Conservation (phyloP, 2,797 vertebrate species). For the Erpetoichthys calabaricus region DNA sequence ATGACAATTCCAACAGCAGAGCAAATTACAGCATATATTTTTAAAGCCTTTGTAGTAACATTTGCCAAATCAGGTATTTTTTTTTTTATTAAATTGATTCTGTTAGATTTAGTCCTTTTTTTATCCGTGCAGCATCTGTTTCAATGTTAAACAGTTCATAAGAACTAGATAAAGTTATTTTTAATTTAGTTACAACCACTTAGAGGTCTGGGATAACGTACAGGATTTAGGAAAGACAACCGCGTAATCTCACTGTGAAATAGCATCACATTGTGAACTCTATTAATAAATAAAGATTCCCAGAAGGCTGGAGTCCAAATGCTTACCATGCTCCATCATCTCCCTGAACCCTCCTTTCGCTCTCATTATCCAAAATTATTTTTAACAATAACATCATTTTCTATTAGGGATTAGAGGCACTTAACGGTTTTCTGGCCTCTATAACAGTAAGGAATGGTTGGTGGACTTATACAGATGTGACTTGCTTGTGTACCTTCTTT, state of each 20-base stretch:
- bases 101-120: neutral
- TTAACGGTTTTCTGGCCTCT: slow-evolving; percentile 40
- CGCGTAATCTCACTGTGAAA: slow-evolving; percentile 46
- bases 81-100: neutral
- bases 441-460: slow-evolving; percentile 33
- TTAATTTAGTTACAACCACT: slow-evolving; percentile 20
- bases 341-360: slow-evolving; percentile 39
- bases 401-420: slow-evolving; percentile 53
- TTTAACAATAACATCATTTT: slow-evolving; percentile 60
- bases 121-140: neutral
- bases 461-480: slow-evolving; percentile 29
- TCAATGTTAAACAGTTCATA: neutral
- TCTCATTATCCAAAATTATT: slow-evolving; percentile 31
- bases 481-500: slow-evolving; percentile 20
- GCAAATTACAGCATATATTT: too few relatives aligned
- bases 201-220: slow-evolving; percentile 47
- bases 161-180: neutral
- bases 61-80: neutral
- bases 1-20: too few relatives aligned
- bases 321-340: slow-evolving; percentile 15
- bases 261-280: slow-evolving; percentile 48
- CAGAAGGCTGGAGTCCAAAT: slow-evolving; percentile 38
- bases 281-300: slow-evolving; percentile 49
- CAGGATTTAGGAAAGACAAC: slow-evolving; percentile 41
- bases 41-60: too few relatives aligned